Evolutionary conservation across 2,113 vertebrate genomes (phyloP).

Genomic region (Camelus bactrianus): DNA sequence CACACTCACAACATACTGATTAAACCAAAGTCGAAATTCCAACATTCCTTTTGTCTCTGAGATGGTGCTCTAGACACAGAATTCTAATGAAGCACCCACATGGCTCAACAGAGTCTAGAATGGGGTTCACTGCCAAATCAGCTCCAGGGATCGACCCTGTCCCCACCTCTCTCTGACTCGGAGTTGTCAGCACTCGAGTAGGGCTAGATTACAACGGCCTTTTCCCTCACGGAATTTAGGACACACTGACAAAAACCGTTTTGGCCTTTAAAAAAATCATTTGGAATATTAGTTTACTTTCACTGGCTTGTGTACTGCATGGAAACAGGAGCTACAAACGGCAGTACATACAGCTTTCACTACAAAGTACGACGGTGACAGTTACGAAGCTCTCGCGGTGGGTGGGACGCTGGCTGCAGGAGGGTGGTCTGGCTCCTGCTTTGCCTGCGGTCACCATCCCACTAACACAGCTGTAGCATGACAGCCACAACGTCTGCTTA

Average conservation of each 20-base stretch:
- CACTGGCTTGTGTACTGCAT: not conserved
- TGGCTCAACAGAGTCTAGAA: not conserved
- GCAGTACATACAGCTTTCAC: not conserved
- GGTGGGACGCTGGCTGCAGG: accelerated
- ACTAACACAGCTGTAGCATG: accelerated
- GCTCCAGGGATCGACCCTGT: not conserved
- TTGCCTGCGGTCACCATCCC: accelerated
- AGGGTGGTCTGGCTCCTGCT: accelerated
- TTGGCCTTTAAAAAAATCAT: not conserved
- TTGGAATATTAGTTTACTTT: not conserved
- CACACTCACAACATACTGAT: not conserved
- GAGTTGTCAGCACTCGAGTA: not conserved
- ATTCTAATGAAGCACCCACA: not conserved
- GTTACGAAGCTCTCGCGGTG: not conserved
- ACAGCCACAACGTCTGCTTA: not conserved
- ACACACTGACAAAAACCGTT: not conserved
- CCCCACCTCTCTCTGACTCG: not conserved
- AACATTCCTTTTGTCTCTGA: not conserved
- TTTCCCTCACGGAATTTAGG: not conserved
- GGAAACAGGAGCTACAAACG: not conserved
- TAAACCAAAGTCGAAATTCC: not conserved
- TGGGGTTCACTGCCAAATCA: not conserved
- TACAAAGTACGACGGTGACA: not conserved
- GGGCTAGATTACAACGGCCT: not conserved
- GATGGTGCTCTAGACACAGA: not conserved